phyloP scores from a whole-genome alignment of 1,140 invertebrate genomes.

The Caenorhabditis elegans region WBcel235 BX284605.5:4507001-4507500 shows the following conservation, averaged over 20 bases:
- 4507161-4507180: no score
- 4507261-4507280: not conserved
- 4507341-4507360: not conserved
- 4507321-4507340: conserved; percentile 26
- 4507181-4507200: not conserved
- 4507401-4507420: no score
- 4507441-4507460: not conserved
- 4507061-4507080: no score
- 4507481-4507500: conserved; percentile 13
- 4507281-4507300: conserved; percentile 28
- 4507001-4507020: no score
- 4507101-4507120: no score
- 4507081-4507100: no score
- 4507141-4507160: no score
- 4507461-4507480: not conserved
- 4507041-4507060: no score
- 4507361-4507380: conserved; percentile 25
- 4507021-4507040: no score
- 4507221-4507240: conserved; percentile 29
- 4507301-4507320: conserved; percentile 29
- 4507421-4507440: no score
- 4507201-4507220: not conserved
- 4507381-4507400: not conserved
- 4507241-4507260: not conserved
- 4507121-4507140: no score